Evolutionary conservation across 1,140 invertebrate species (phyloP).

Genomic region (Neuroterus valhalla): DNA sequence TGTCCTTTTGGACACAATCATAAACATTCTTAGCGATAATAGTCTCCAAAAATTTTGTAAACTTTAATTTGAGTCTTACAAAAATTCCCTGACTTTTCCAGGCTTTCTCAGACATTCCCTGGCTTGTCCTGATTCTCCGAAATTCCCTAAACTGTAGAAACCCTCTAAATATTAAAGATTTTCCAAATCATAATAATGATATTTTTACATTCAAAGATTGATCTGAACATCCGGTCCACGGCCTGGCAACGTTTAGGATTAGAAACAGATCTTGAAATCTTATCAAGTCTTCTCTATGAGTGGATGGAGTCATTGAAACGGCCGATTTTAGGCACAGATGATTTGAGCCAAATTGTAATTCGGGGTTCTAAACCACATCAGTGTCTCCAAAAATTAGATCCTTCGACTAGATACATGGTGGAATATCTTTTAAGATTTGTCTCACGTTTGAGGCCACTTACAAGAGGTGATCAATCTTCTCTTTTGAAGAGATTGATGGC

Average conservation of each 20-base stretch:
- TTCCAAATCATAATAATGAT: no score
- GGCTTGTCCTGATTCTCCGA: no score
- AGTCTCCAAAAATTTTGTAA: no score
- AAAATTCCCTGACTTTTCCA: no score
- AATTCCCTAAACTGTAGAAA: no score
- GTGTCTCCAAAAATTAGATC: slow-evolving; percentile 79
- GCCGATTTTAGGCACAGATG: slow-evolving; percentile 81
- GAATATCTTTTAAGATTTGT: slow-evolving; percentile 86
- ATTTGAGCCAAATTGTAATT: slow-evolving; percentile 82
- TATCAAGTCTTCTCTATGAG: slow-evolving; percentile 80
- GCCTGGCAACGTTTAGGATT: slow-evolving; percentile 81
- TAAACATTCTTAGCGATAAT: no score
- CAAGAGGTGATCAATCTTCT: slow-evolving; percentile 75
- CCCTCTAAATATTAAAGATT: no score
- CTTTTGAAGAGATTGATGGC: slow-evolving; percentile 80
- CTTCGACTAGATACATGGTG: slow-evolving; percentile 79
- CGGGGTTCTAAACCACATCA: slow-evolving; percentile 76
- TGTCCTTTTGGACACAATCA: no score
- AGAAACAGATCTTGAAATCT: slow-evolving; percentile 79
- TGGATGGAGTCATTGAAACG: slow-evolving; percentile 83
- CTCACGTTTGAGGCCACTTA: slow-evolving; percentile 79
- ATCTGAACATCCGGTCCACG: slow-evolving; percentile 81
- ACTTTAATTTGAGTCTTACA: no score
- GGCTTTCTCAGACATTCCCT: no score
- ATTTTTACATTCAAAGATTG: slow-evolving; percentile 67